phyloP scores from a whole-genome alignment of 2,113 vertebrate genomes.

The Lampris incognitus region DNA sequence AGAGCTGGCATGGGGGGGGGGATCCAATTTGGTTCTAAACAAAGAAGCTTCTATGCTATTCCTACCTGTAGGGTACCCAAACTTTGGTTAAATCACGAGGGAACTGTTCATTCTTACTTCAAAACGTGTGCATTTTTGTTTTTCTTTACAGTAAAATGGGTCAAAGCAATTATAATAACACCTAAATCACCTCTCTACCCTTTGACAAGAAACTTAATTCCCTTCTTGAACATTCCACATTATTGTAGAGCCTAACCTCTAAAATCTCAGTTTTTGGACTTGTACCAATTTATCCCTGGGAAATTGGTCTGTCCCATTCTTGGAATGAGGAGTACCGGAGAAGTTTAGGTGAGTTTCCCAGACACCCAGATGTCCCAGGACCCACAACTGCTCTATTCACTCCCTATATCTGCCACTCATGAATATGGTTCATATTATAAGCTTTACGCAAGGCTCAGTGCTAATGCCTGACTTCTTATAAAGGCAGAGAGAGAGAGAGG shows the following conservation, averaged over 20 bases:
- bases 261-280: background rate
- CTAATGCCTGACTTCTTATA: conserved; percentile 25
- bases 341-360: conserved; percentile 2
- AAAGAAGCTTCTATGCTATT: background rate
- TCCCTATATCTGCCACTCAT: conserved; percentile 36
- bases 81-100: too few relatives aligned
- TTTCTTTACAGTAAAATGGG: conserved; percentile 2
- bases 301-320: conserved; percentile 15
- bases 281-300: background rate
- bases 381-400: conserved; percentile 15
- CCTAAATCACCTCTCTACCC: conserved; percentile 2
- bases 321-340: conserved; percentile 4
- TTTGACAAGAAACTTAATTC: background rate
- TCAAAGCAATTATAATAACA: background rate
- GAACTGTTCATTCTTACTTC: too few relatives aligned
- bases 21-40: background rate
- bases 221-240: conserved; percentile 9
- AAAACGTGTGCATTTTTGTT: too few relatives aligned
- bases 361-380: conserved; percentile 29
- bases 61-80: background rate
- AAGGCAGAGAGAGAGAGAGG: conserved; percentile 4
- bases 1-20: too few relatives aligned
- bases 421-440: conserved; percentile 53
- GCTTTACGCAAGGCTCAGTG: conserved; percentile 40
- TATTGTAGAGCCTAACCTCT: background rate